Conservation (phyloP, 64 coral and sea anemone genomes). For the Cladopsammia gracilis region DNA sequence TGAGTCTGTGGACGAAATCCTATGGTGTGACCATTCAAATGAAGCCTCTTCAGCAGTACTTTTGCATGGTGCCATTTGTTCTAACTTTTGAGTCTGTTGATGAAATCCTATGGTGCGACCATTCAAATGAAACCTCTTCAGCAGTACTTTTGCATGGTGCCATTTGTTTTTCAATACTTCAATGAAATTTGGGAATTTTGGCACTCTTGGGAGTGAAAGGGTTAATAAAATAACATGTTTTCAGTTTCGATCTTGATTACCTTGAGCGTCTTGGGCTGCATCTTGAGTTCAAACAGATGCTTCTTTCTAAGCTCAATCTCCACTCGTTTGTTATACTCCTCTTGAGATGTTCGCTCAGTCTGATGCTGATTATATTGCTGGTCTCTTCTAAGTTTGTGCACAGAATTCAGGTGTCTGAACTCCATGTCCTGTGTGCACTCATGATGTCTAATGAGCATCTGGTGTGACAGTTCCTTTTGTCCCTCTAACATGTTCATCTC, state of each 20-base stretch:
- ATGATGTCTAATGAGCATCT: conserved; percentile 95
- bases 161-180: no score
- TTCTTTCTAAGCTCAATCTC: conserved; percentile 90
- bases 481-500: conserved; percentile 95
- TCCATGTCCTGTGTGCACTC: conserved; percentile 98
- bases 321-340: conserved; percentile 96
- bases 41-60: no score
- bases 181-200: no score
- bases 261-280: conserved; percentile 98
- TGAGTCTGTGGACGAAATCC: no score
- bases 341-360: conserved; percentile 93
- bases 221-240: no score
- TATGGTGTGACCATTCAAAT: no score
- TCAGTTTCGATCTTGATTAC: conserved; percentile 9
- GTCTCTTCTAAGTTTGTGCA: conserved; percentile 92
- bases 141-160: no score
- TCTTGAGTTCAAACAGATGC: conserved; percentile 95
- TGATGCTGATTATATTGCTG: conserved; percentile 95
- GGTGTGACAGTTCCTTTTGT: conserved; percentile 93
- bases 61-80: no score
- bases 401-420: conserved; percentile 78
- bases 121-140: no score
- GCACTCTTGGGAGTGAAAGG: no score
- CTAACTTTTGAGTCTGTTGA: no score
- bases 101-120: no score